Evolutionary conservation across 1,140 invertebrate genomes (phyloP).

Genomic region (Drosophila sp.): DNA sequence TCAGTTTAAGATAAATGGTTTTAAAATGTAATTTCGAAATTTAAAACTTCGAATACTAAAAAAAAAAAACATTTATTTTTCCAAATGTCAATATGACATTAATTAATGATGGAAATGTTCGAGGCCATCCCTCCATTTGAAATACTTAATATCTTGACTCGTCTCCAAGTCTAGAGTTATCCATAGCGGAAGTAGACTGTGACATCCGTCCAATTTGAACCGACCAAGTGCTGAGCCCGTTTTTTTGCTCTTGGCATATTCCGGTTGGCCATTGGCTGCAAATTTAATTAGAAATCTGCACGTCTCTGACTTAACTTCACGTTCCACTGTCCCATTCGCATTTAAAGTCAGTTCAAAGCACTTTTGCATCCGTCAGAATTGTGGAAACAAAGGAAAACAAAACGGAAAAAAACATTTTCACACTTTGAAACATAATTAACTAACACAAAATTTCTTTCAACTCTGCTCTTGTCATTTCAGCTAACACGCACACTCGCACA

Average conservation of each 20-base stretch:
- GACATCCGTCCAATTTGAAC: slow-evolving; percentile 32
- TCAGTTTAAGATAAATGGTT: background rate
- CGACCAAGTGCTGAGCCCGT: slow-evolving; percentile 16
- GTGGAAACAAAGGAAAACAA: slow-evolving; percentile 23
- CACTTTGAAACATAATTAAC: slow-evolving; percentile 75
- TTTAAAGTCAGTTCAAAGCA: slow-evolving; percentile 64
- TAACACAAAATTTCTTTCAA: slow-evolving; percentile 69
- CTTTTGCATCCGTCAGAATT: slow-evolving; percentile 60
- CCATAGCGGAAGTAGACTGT: slow-evolving; percentile 14
- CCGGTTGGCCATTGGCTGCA: slow-evolving; percentile 67
- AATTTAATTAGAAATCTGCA: slow-evolving; percentile 74
- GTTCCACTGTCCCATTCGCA: background rate
- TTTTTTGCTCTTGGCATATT: slow-evolving; percentile 49
- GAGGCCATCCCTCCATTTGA: too few relatives aligned
- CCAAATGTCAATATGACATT: background rate
- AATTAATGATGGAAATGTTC: background rate
- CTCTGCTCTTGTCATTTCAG: slow-evolving; percentile 76
- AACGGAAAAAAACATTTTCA: slow-evolving; percentile 45
- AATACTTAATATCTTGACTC: background rate
- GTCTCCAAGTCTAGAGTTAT: background rate
- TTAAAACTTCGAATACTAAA: slow-evolving; percentile 26
- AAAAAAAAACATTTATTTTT: background rate
- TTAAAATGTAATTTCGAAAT: background rate
- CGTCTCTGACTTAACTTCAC: slow-evolving; percentile 26
- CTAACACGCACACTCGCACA: slow-evolving; percentile 26